These are phyloP conservation scores for Arizona elegans DNA, from an alignment of 2,113 vertebrate species.

Conservation along the genomic window DNA sequence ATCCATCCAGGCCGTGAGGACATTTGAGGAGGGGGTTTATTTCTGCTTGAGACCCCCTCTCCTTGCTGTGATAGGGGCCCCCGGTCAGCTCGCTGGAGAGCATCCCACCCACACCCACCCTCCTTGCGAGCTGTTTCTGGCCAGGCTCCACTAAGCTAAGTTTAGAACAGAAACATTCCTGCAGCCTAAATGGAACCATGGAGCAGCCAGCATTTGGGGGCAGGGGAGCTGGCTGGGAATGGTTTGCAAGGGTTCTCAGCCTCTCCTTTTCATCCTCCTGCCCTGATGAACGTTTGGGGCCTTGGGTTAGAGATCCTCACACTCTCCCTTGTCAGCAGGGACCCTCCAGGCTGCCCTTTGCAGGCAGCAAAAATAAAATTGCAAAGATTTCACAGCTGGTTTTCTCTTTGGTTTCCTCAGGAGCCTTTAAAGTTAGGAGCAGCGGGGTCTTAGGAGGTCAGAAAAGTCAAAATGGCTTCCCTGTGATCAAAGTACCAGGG, in stretches of 20 bases:
- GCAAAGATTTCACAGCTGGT: not conserved
- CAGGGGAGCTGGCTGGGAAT: not conserved
- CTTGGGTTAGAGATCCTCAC: not conserved
- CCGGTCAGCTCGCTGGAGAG: not conserved
- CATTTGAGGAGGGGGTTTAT: not conserved
- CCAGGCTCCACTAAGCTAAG: not conserved
- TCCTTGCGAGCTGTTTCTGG: not conserved
- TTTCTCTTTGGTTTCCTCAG: not conserved
- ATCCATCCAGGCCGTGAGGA: not conserved
- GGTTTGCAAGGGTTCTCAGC: not conserved
- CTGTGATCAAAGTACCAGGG: not conserved
- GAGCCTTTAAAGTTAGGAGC: not conserved
- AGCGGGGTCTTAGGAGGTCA: not conserved
- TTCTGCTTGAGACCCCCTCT: not conserved
- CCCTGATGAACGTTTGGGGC: not conserved
- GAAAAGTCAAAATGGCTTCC: not conserved
- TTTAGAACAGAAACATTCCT: constrained; percentile 16
- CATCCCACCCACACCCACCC: not conserved
- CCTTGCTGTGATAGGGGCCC: not conserved
- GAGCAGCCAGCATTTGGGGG: not conserved
- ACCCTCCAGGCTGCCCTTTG: not conserved
- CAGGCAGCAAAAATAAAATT: not conserved
- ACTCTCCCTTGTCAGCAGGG: not conserved
- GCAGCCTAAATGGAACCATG: not conserved
- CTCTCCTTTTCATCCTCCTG: not conserved